A percentile compares a stretch with the other conserved stretches of the same genome.
phyloP scores from a whole-genome alignment of 2,888 invertebrate genomes.

The Ashinkailepas kermadecensis region DNA sequence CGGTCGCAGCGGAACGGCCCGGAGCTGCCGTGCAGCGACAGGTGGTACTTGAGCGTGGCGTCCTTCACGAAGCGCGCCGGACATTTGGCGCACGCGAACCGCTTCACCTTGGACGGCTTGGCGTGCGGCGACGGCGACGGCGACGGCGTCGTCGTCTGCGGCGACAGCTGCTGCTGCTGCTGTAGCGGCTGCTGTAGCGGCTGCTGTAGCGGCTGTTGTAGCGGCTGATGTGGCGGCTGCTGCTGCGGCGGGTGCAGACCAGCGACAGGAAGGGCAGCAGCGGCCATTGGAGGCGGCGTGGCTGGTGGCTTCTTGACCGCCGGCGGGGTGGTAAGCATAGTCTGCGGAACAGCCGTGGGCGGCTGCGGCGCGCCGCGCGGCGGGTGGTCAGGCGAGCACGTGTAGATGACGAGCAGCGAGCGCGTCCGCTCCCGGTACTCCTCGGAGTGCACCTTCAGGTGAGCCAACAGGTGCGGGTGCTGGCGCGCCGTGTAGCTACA shows the following conservation, averaged over 20 bases:
- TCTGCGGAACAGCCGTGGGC: neutral
- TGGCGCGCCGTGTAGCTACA: conserved; percentile 70
- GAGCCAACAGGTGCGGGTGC: conserved; percentile 58
- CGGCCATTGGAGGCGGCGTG: no score
- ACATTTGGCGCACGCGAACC: conserved; percentile 54
- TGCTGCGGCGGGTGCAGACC: no score
- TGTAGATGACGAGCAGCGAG: conserved; percentile 51
- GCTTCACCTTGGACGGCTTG: conserved; percentile 33
- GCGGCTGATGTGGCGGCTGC: no score
- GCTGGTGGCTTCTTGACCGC: neutral
- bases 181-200: no score
- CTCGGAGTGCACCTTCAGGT: conserved; percentile 63
- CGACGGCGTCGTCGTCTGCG: neutral
- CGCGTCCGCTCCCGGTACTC: conserved; percentile 55
- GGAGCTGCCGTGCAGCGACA: conserved; percentile 56
- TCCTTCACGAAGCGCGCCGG: conserved; percentile 65
- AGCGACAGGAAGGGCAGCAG: no score
- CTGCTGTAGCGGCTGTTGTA: no score
- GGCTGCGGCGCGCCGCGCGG: conserved; percentile 52
- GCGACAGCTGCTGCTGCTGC: conserved; percentile 20
- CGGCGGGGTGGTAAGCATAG: neutral
- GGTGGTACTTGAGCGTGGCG: conserved; percentile 61
- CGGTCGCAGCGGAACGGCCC: conserved; percentile 59
- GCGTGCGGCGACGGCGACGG: conserved; percentile 19
- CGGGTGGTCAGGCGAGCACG: conserved; percentile 55